Conservation (phyloP, 2,888 invertebrate genomes). For the Acrobasis consociella region DNA sequence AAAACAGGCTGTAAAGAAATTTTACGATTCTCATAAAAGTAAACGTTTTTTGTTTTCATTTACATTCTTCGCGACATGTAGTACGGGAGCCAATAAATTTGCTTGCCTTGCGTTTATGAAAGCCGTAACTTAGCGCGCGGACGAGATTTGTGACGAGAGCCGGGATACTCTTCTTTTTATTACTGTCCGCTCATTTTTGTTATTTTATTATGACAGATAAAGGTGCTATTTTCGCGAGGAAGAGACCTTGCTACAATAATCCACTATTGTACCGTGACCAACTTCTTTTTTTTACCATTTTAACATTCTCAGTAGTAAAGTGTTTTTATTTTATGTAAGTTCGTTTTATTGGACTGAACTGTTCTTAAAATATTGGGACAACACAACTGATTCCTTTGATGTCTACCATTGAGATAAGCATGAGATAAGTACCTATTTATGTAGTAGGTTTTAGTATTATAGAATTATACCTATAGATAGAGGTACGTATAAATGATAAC, state of each 20-base stretch:
- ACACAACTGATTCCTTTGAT: too few relatives aligned
- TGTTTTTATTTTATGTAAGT: too few relatives aligned
- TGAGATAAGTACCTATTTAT: too few relatives aligned
- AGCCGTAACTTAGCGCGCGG: slow-evolving; percentile 48
- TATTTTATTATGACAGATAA: background rate
- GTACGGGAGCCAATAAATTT: slow-evolving; percentile 40
- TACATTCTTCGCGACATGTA: slow-evolving; percentile 26
- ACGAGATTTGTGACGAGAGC: slow-evolving; percentile 38
- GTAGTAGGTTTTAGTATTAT: too few relatives aligned
- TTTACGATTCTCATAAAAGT: slow-evolving; percentile 33
- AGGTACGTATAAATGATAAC: too few relatives aligned
- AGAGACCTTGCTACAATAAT: background rate
- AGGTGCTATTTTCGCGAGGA: background rate
- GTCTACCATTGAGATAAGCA: too few relatives aligned
- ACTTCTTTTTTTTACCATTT: too few relatives aligned
- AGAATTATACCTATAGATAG: too few relatives aligned
- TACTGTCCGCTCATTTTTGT: slow-evolving; percentile 9
- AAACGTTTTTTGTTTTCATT: slow-evolving; percentile 30
- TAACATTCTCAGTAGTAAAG: too few relatives aligned
- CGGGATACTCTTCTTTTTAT: slow-evolving; percentile 31
- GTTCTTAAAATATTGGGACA: too few relatives aligned
- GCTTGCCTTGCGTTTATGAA: slow-evolving; percentile 47
- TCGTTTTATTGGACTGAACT: too few relatives aligned
- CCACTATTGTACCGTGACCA: too few relatives aligned
- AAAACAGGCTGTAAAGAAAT: slow-evolving; percentile 21